A percentile compares a stretch with the other conserved stretches of the same genome.
phyloP scores from a whole-genome alignment of 2,888 invertebrate genomes.

The Bombylius discolor region DNA sequence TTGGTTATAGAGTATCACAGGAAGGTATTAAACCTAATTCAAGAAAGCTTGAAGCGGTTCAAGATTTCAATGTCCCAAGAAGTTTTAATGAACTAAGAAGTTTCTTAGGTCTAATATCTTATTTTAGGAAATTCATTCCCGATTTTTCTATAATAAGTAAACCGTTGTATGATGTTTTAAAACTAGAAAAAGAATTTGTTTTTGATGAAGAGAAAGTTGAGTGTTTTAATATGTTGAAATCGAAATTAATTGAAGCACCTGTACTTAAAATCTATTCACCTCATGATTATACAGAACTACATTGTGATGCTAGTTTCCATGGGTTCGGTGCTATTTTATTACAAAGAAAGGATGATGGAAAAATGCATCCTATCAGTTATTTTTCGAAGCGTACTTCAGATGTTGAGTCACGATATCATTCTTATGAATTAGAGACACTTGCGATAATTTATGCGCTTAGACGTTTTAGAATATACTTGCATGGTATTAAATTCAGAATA shows the following conservation, averaged over 20 bases:
- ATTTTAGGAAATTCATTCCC: slow-evolving; percentile 19
- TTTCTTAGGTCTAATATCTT: slow-evolving; percentile 10
- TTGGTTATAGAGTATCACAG: slow-evolving; percentile 2
- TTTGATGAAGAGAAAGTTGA: slow-evolving; percentile 1
- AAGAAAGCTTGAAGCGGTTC: background rate
- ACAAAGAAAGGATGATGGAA: slow-evolving; percentile 9
- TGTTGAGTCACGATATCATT: too few species aligned
- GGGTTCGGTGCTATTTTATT: slow-evolving; percentile 19
- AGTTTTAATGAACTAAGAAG: slow-evolving; percentile 15
- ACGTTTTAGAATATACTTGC: too few species aligned
- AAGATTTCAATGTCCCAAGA: slow-evolving; percentile 8
- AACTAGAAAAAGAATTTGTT: background rate
- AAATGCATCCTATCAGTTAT: too few species aligned
- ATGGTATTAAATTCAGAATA: too few species aligned
- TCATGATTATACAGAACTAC: slow-evolving; percentile 17
- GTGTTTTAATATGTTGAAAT: background rate
- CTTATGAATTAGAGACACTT: too few species aligned
- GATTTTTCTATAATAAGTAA: slow-evolving; percentile 17
- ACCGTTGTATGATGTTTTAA: slow-evolving; percentile 20
- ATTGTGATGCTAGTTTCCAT: slow-evolving; percentile 18
- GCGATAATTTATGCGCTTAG: too few species aligned
- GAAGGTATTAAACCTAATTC: slow-evolving; percentile 5
- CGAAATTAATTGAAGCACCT: too few species aligned
- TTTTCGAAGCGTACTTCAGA: too few species aligned
- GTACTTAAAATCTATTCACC: too few species aligned